Evolutionary conservation across 1,140 invertebrate species (phyloP).

Genomic region (Euborellia annulipes): DNA sequence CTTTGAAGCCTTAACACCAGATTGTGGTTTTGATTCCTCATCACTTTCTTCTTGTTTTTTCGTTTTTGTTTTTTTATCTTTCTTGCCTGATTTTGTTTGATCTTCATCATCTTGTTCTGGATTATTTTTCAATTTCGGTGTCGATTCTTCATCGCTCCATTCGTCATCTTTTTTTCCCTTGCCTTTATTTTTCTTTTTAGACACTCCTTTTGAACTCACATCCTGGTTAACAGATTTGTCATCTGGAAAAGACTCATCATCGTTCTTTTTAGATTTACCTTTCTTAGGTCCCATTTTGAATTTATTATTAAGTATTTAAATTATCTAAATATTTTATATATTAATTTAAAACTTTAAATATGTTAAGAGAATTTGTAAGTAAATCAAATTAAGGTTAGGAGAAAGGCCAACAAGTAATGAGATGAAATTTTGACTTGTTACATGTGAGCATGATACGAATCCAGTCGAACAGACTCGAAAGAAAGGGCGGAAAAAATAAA

Average conservation of each 20-base stretch:
- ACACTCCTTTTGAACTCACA: constrained; percentile 12
- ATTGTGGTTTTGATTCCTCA: constrained; percentile 8
- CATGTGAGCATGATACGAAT: no score
- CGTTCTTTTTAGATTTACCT: constrained; percentile 41
- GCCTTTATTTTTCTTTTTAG: constrained; percentile 8
- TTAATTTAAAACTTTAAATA: no score
- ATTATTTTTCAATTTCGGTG: background rate
- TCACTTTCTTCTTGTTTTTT: constrained; percentile 9
- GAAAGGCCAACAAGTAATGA: no score
- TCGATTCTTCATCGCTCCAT: constrained; percentile 6
- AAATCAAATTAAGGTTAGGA: no score
- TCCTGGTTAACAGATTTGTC: constrained; percentile 19
- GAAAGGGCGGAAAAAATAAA: no score
- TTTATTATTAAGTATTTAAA: no score
- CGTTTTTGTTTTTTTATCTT: constrained; percentile 10
- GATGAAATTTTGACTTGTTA: no score
- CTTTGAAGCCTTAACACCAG: constrained; percentile 17
- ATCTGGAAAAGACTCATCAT: constrained; percentile 39
- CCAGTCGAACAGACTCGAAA: no score
- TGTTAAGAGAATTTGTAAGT: no score
- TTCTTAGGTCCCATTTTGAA: constrained; percentile 45
- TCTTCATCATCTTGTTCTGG: background rate
- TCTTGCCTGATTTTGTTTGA: constrained; percentile 11
- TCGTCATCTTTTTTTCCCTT: constrained; percentile 9
- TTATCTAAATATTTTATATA: no score